These are phyloP conservation scores for Ypsolopha sequella DNA, from an alignment of 2,888 invertebrate genomes.

Conservation along the genomic window DNA sequence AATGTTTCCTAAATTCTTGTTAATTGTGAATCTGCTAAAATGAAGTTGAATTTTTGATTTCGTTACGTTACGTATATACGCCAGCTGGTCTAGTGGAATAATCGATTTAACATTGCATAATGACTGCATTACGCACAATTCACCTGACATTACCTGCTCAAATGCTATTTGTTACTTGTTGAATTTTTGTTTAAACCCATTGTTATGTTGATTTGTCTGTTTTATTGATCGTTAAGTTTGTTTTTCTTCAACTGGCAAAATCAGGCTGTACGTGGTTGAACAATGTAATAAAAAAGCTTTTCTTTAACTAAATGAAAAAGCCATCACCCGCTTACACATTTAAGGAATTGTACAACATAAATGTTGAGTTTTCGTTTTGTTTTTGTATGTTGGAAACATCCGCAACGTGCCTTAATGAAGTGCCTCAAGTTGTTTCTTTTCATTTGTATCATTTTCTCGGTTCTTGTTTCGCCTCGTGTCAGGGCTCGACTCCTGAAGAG, in stretches of 20 bases:
- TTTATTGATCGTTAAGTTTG: constrained; percentile 4
- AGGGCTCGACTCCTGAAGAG: background rate
- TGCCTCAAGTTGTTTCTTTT: constrained; percentile 36
- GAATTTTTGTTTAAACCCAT: constrained; percentile 12
- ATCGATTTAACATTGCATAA: too few species aligned
- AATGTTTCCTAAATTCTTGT: too few species aligned
- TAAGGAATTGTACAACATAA: background rate
- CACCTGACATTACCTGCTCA: too few species aligned
- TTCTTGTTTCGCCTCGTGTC: constrained; percentile 3
- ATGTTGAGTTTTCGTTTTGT: constrained; percentile 29
- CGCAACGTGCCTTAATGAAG: constrained; percentile 56
- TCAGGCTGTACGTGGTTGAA: background rate
- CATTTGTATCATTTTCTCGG: constrained; percentile 10
- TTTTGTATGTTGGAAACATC: constrained; percentile 22
- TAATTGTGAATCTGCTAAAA: too few species aligned
- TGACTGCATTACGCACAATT: too few species aligned
- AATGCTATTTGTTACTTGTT: constrained; percentile 15
- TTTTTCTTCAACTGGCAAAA: background rate
- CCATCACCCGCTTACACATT: background rate
- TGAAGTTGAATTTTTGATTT: too few species aligned
- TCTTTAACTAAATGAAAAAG: background rate
- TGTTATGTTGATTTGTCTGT: constrained; percentile 18
- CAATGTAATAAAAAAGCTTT: background rate
- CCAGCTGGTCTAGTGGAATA: too few species aligned
- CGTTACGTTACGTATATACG: too few species aligned